phyloP scores from a whole-genome alignment of 2,113 vertebrate genomes.

The Isurus oxyrinchus region DNA sequence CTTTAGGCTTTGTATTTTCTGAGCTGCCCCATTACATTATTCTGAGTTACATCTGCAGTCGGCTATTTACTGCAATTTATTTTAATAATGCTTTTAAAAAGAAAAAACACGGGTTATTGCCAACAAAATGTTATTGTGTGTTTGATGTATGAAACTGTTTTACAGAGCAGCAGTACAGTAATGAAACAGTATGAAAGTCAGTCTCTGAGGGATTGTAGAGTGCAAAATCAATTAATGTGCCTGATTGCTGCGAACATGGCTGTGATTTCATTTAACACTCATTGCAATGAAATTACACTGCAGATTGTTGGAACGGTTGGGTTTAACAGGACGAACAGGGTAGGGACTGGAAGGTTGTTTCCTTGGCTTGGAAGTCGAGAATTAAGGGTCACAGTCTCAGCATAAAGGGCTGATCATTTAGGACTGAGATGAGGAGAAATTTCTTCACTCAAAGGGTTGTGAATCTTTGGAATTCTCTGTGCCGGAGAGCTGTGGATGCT shows the following conservation, averaged over 20 bases:
- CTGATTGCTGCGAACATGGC: not conserved
- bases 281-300: not conserved
- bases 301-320: not conserved
- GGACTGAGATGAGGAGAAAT: not conserved
- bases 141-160: not conserved
- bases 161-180: not conserved
- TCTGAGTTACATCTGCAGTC: not conserved
- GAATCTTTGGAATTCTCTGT: not conserved
- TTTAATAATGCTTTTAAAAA: not conserved
- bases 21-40: not conserved
- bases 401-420: too few relatives aligned
- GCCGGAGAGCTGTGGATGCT: too few relatives aligned
- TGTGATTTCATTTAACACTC: constrained; percentile 7
- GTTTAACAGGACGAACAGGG: not conserved
- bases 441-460: not conserved
- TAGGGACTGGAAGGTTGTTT: too few relatives aligned
- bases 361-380: too few relatives aligned
- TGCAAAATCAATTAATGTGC: not conserved
- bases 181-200: not conserved
- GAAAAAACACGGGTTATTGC: not conserved
- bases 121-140: not conserved
- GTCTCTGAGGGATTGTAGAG: constrained; percentile 10
- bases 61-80: not conserved
- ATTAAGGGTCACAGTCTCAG: too few relatives aligned
- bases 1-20: not conserved